Evolutionary conservation across 2,113 vertebrate species (phyloP), one percentile per base, ranked within the genome.

Genomic region (Ancistrus triradiatus): DNA sequence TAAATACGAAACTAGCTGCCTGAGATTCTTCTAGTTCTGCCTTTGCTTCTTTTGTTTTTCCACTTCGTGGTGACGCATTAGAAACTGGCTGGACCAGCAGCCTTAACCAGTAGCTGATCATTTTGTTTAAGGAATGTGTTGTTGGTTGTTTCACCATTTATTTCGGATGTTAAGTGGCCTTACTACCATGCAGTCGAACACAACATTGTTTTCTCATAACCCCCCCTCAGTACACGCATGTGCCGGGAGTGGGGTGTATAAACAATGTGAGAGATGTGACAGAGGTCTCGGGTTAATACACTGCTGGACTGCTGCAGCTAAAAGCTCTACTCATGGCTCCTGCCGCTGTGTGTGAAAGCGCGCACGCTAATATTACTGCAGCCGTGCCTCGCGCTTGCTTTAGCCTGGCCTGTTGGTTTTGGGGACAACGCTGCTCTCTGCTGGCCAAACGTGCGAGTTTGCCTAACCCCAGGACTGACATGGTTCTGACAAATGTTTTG

Each of bases 251-350:
- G 82, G n/a, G 62, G 66, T 58, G 65, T 70, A 78, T 72, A 78
- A 79, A 76, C 38, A 69, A 80, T 75, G 77, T 87, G 87, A 87
- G 85, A 85, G 85, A 60, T 60, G 58, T 60, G 58, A 60, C 58
- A 85, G 38, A 2, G 84, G 83, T 87, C 84, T 81, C 79, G 77
- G 70, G 85, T 86, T 88, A 88, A 88, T 88, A 85, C 88, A 87
- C 82, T 87, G 84, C 78, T 74, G 72, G 81, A 83, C 80, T 80
- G 81, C 76, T 81, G 79, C 79, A 51, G 81, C 83, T 42, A 14
- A 42, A 42, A 42, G 14, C 38, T 42, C 38, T 13, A n/a, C 38
- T 42, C n/a, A 42, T n/a, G 7, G 27, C 27, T 3, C 3, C 27
- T 31, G 27, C 3, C 27, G 7, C 27, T 3, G 27, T 3, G 27